Percentiles rank a stretch among this genome's conserved stretches.
phyloP scores from a whole-genome alignment of 2,888 invertebrate genomes.

The Polyommatus icarus region DNA sequence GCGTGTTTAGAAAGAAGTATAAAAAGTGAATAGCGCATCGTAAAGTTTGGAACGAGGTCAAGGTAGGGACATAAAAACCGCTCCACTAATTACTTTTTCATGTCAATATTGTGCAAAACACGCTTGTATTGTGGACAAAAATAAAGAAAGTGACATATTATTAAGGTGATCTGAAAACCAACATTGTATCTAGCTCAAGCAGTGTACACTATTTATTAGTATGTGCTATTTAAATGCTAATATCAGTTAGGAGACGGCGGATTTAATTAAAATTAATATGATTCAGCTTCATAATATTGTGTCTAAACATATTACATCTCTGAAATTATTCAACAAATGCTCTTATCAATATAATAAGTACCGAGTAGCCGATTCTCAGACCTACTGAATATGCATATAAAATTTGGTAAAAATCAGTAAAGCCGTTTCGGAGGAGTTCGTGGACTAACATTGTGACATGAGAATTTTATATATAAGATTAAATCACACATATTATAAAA shows the following conservation, averaged over 20 bases:
- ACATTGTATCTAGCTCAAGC: not conserved
- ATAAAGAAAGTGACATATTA: not conserved
- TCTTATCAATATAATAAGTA: too few relatives aligned
- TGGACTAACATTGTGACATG: too few relatives aligned
- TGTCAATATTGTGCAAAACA: constrained; percentile 49
- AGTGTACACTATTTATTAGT: not conserved
- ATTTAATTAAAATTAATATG: not conserved
- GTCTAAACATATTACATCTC: not conserved
- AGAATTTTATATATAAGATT: too few relatives aligned
- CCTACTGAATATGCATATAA: too few relatives aligned
- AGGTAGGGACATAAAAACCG: constrained; percentile 72
- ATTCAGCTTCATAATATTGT: not conserved
- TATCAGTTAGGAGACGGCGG: not conserved
- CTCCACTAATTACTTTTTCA: constrained; percentile 67
- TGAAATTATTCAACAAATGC: too few relatives aligned
- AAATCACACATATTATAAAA: too few relatives aligned
- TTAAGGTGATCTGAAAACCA: not conserved
- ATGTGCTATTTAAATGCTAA: not conserved
- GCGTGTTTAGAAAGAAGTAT: constrained; percentile 59
- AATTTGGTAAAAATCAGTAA: too few relatives aligned
- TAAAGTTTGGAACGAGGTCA: constrained; percentile 72
- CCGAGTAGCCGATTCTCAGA: too few relatives aligned
- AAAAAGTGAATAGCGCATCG: constrained; percentile 62
- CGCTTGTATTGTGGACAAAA: not conserved
- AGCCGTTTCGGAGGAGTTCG: too few relatives aligned